These are phyloP conservation scores for Nipponacmea schrenckii DNA, from an alignment of 2,888 invertebrate species.

Conservation along the genomic window DNA sequence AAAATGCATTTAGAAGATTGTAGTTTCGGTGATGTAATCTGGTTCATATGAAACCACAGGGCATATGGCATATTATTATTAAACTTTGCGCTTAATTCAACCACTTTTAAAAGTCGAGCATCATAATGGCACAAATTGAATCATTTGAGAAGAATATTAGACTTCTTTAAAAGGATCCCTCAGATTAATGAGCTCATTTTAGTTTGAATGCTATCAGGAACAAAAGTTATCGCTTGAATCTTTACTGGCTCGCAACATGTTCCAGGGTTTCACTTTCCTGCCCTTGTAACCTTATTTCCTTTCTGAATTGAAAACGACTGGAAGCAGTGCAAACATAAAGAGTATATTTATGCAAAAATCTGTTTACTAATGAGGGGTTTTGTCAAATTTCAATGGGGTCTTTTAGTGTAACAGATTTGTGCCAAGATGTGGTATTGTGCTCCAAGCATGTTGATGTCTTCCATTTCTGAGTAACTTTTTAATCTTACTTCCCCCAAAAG, in stretches of 20 bases:
- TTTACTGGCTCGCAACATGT: slow-evolving; percentile 4
- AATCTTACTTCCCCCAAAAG: slow-evolving; percentile 6
- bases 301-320: neutral
- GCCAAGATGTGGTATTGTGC: slow-evolving; percentile 6
- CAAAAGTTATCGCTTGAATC: slow-evolving; percentile 2
- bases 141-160: slow-evolving; percentile 5
- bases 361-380: slow-evolving; percentile 6
- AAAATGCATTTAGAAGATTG: neutral
- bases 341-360: slow-evolving; percentile 7
- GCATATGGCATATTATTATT: slow-evolving; percentile 22
- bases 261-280: neutral
- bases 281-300: neutral
- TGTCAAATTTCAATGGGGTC: neutral
- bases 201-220: neutral
- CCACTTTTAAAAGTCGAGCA: neutral
- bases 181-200: slow-evolving; percentile 4
- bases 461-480: neutral
- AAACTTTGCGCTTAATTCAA: neutral
- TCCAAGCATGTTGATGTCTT: slow-evolving; percentile 6
- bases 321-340: slow-evolving; percentile 8
- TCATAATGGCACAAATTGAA: slow-evolving; percentile 5
- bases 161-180: neutral
- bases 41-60: slow-evolving; percentile 24
- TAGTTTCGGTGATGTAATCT: slow-evolving; percentile 13
- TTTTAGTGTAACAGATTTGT: slow-evolving; percentile 2